Base-by-base conservation (phyloP, 2,888 invertebrate genomes). In the Diarsia brunnea region DNA sequence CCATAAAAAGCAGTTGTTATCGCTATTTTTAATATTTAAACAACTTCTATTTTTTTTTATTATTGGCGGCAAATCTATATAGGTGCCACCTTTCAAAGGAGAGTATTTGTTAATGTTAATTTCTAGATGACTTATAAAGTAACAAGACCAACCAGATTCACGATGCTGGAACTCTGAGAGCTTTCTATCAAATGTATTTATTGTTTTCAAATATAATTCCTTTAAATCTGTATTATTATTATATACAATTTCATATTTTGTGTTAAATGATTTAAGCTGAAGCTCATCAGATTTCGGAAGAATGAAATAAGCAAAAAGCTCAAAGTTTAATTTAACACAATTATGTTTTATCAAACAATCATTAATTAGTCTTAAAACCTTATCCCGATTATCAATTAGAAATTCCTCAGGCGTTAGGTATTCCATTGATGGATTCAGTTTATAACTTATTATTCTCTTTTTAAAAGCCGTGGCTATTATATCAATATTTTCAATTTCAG, bases 361-460 rank as follows among this genome's bases (percentile, higher is more conserved):
- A 55, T 47, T 65, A 43, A 71, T 45, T 65, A 70, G 19, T 19
- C 45, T 51, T 12, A 38, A 31, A 7, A 66, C 66, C 8, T 66
- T 10, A 16, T 43, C 19, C 10, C 16, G 69, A 60, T 69, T 51
- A 69, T 69, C 61, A 49, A 61, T 69, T 69, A 69, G 61, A 61
- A 69, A 69, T 69, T 21, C 69, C 69, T 69, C 69, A n/a, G 69
- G 47, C 38, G 69, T 69, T 0, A 69, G 69, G 11, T 69, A 69
- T 10, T 58, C 47, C n/a, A 45, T 24, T 27, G 45, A 69, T 68
- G 68, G 58, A 68, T 68, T 68, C 24, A 68, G 68, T 45, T 45
- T 38, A 45, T 38, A 68, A 38, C 45, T 68, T 38, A 68, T 68
- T 68, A 68, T 68, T 68, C 68, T 68, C 45, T 38, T 31, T 61